Percentiles rank a stretch among this genome's conserved stretches.
phyloP scores from a whole-genome alignment of 2,113 vertebrate genomes.

The Phodopus roborovskii region DNA sequence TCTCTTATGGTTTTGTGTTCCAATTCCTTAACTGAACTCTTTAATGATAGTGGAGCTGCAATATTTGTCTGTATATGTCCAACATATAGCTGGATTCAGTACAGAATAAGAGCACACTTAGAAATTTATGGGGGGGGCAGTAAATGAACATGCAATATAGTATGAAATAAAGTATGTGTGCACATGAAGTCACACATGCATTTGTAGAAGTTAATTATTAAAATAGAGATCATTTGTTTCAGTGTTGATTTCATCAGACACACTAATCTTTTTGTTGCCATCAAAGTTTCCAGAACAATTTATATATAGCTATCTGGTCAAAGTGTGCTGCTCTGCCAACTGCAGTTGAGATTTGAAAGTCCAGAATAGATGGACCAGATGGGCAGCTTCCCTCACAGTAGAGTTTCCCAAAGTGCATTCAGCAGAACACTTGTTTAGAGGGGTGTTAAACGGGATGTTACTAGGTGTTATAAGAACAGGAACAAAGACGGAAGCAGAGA shows the following conservation, averaged over 20 bases:
- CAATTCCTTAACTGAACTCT: background rate
- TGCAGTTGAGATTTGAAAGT: constrained; percentile 80
- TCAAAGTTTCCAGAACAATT: constrained; percentile 78
- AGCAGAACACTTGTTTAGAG: constrained; percentile 69
- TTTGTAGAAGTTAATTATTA: constrained; percentile 53
- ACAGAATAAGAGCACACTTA: background rate
- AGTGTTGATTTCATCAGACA: constrained; percentile 63
- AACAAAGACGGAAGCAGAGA: constrained; percentile 5
- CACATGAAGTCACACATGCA: background rate
- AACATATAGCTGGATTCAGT: background rate
- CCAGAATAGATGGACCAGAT: constrained; percentile 83
- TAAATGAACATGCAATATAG: background rate
- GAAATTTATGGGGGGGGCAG: background rate
- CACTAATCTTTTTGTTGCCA: constrained; percentile 74
- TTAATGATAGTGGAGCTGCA: background rate
- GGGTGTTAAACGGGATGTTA: constrained; percentile 80
- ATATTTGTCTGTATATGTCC: background rate
- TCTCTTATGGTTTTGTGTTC: background rate
- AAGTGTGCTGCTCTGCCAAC: constrained; percentile 81
- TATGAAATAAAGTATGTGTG: background rate
- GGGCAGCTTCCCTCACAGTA: constrained; percentile 81
- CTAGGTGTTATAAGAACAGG: constrained; percentile 73
- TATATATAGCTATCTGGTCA: constrained; percentile 83
- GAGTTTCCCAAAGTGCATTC: constrained; percentile 81
- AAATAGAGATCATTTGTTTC: constrained; percentile 62